Evolutionary conservation across 2,888 invertebrate species (phyloP).

Genomic region (Thereva unica): DNA sequence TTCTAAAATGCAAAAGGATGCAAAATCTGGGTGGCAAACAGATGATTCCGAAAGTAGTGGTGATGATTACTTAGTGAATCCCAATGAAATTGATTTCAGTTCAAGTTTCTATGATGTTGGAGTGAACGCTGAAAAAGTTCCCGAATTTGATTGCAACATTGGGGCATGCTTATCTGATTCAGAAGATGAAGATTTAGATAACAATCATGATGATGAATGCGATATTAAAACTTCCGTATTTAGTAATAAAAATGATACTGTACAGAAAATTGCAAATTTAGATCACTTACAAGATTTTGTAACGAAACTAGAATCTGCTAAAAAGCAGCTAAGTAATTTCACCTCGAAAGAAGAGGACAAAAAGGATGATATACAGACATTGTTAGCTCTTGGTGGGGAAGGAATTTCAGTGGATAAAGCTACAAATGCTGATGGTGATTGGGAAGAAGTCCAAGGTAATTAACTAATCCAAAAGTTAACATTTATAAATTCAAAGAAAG

Average conservation of each 20-base stretch:
- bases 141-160: slow-evolving; percentile 56
- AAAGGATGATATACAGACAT: slow-evolving; percentile 63
- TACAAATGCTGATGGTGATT: slow-evolving; percentile 69
- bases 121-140: slow-evolving; percentile 34
- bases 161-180: slow-evolving; percentile 52
- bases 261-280: slow-evolving; percentile 56
- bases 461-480: slow-evolving; percentile 42
- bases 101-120: slow-evolving; percentile 61
- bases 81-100: slow-evolving; percentile 62
- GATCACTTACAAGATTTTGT: slow-evolving; percentile 63
- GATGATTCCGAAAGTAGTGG: slow-evolving; percentile 58
- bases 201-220: slow-evolving; percentile 47
- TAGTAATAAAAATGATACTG: slow-evolving; percentile 45
- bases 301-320: slow-evolving; percentile 63
- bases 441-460: slow-evolving; percentile 75
- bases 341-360: slow-evolving; percentile 51
- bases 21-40: slow-evolving; percentile 31
- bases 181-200: slow-evolving; percentile 45
- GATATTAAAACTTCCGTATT: slow-evolving; percentile 34
- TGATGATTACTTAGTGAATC: slow-evolving; percentile 62
- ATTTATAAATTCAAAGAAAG: no score
- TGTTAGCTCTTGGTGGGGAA: slow-evolving; percentile 69
- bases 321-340: slow-evolving; percentile 62
- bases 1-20: slow-evolving; percentile 29
- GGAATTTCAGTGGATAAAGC: slow-evolving; percentile 46